Percentiles rank a stretch among this genome's conserved stretches.
These are phyloP conservation scores for Forbesichthys agassizii DNA, from an alignment of 2,113 vertebrate genomes.

Conservation along the genomic window DNA sequence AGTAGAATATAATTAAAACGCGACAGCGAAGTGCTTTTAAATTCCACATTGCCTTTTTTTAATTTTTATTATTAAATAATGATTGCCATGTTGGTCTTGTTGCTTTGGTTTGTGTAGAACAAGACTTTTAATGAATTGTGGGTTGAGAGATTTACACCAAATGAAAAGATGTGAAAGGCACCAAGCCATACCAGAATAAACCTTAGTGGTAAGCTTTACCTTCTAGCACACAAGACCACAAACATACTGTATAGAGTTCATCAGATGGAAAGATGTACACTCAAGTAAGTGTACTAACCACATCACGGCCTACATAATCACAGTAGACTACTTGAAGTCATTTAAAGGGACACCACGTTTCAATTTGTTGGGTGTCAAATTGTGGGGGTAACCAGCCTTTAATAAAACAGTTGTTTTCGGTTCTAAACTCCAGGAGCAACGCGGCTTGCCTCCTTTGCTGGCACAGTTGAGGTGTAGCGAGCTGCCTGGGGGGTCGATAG, in stretches of 20 bases:
- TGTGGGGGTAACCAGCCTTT: no score
- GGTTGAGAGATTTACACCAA: constrained; percentile 45
- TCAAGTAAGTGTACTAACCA: not conserved
- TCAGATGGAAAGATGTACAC: constrained; percentile 24
- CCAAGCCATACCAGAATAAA: constrained; percentile 29
- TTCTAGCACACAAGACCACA: constrained; percentile 23
- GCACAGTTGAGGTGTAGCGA: no score
- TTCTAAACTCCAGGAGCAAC: not conserved
- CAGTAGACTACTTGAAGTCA: constrained; percentile 48
- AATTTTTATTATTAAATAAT: constrained; percentile 44
- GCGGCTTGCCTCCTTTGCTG: constrained; percentile 2
- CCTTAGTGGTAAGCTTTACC: constrained; percentile 39
- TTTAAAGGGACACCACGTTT: not conserved
- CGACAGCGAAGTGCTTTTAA: constrained; percentile 34
- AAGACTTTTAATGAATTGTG: constrained; percentile 61
- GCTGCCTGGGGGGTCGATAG: constrained; percentile 35
- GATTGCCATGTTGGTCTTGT: constrained; percentile 41
- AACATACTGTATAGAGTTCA: constrained; percentile 12
- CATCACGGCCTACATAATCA: constrained; percentile 10
- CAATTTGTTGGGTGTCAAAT: no score
- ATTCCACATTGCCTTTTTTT: constrained; percentile 15
- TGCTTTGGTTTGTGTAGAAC: constrained; percentile 50
- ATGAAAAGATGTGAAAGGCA: constrained; percentile 49
- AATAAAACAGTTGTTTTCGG: no score
- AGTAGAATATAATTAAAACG: constrained; percentile 56